Base-by-base conservation (phyloP, 2,113 vertebrate genomes). In the Phyllopteryx taeniolatus region DNA sequence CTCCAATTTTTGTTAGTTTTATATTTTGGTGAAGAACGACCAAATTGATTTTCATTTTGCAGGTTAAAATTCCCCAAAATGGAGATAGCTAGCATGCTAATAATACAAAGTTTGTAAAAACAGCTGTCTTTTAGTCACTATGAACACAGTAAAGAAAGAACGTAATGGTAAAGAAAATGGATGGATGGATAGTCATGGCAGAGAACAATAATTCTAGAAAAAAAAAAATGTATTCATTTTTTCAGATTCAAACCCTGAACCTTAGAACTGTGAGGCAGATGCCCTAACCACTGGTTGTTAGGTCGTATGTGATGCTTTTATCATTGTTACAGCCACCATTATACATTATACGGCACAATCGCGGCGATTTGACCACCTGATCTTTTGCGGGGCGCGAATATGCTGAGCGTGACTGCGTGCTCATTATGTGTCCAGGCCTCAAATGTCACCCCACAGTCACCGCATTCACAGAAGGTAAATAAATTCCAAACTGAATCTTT, bases 331-430 rank as follows among this genome's bases (percentile, higher is more conserved):
- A 56, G 39, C 62, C 69, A 43, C 42, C 60, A 66, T 86, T 78
- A 77, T 80, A 5, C 22, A 5, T 83, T 86, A 83, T 75, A 59
- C 68, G 80, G 56, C 75, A 71, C 70, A 71, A 74, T 72, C 67
- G 85, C 74, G 66, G 70, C 74, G 73, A 82, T 79, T 79, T 83
- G 75, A 83, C 83, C 83, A 75, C 77, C 66, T 85, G 78, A 81
- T 83, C 85, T 87, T 84, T 19, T 88, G 84, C 87, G 80, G 79
- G 66, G 73, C 75, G 61, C 53, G 35, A 84, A 89, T 85, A 83
- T 81, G 79, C 77, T 81, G 83, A 84, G 83, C 84, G 79, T 87
- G 80, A 78, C 68, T 75, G 72, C 53, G 65, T 39, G 54, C 51
- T 75, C 68, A 71, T 87, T 79, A 86, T 83, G 76, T 68, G 73